Evolutionary conservation across 2,888 invertebrate species (phyloP), one percentile per base, ranked within the genome.

Genomic region (Mimas tiliae): DNA sequence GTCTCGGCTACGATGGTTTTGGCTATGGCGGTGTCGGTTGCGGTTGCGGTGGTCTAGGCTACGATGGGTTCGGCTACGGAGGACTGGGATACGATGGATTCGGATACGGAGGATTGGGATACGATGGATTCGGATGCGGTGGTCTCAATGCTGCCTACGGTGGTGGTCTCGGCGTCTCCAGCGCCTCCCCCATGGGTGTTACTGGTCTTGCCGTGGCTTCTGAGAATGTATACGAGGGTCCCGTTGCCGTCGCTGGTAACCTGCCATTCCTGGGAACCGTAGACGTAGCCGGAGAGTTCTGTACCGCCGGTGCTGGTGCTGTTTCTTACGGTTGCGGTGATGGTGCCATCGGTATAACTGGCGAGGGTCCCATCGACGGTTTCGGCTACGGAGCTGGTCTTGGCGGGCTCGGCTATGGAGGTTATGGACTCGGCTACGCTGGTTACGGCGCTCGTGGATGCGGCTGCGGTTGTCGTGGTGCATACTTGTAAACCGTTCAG

Each of bases 211-310:
- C 64, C 0, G 62, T 74, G 7, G 62, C 42, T 0, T 74, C 72
- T 34, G 72, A 74, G 55, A 74, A 74, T 51, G 38, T 53, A 0
- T 72, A 65, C n/a, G 70, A 74, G 38, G 70, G 73, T 16, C n/a
- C 63, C 9, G 21, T 74, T 27, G 47, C 66, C 0, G 70, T 70
- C 1, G 66, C 33, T 16, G 73, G 74, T 33, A 19, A 16, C 38
- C 21, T 45, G 45, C 45, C 45, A 14, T 45, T 45, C 45, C 11
- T 45, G 45, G 45, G 45, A 1, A 45, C 45, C 45, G 45, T 45
- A 4, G 45, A 1, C 1, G 12, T 45, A 1, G 45, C 7, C 14
- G 45, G 45, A 7, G 45, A 9, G 14, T 45, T 45, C 45, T 14
- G 14, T 1, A 45, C 42, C 14, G 45, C 14, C 11, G 14, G 42